Evolutionary conservation across 2,113 vertebrate species (phyloP).

Genomic region (Megaleporinus macrocephalus): DNA sequence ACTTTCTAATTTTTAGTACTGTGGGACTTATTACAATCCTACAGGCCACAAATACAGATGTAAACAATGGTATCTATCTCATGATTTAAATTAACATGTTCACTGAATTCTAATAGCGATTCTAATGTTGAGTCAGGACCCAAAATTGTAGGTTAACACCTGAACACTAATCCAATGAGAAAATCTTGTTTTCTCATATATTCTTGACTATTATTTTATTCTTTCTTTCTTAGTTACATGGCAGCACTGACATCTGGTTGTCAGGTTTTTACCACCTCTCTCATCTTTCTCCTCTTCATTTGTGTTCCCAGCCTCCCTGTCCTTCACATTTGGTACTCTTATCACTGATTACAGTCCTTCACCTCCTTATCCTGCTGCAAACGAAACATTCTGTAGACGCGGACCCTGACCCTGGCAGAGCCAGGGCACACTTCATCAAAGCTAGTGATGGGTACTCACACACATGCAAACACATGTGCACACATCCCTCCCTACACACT

Average conservation of each 20-base stretch:
- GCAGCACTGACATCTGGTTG: background rate
- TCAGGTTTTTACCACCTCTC: background rate
- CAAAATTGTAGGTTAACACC: too few relatives aligned
- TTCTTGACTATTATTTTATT: background rate
- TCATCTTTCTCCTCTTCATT: background rate
- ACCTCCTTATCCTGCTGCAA: background rate
- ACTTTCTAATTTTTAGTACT: too few relatives aligned
- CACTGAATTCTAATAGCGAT: too few relatives aligned
- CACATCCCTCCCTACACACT: conserved; percentile 18
- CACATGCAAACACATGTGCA: background rate
- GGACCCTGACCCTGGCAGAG: background rate
- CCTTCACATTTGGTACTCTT: background rate
- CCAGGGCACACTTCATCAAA: background rate
- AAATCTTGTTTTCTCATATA: too few relatives aligned
- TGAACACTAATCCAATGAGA: too few relatives aligned
- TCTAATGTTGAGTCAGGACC: too few relatives aligned
- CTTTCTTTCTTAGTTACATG: background rate
- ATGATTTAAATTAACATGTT: too few relatives aligned
- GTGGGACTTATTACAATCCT: too few relatives aligned
- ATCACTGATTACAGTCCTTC: background rate
- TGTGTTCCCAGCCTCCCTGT: background rate
- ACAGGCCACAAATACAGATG: too few relatives aligned
- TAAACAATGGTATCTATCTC: too few relatives aligned
- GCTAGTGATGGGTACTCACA: background rate
- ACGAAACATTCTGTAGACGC: background rate